Base-by-base conservation (phyloP, 2,797 vertebrate species). In the Lateolabrax maculatus region DNA sequence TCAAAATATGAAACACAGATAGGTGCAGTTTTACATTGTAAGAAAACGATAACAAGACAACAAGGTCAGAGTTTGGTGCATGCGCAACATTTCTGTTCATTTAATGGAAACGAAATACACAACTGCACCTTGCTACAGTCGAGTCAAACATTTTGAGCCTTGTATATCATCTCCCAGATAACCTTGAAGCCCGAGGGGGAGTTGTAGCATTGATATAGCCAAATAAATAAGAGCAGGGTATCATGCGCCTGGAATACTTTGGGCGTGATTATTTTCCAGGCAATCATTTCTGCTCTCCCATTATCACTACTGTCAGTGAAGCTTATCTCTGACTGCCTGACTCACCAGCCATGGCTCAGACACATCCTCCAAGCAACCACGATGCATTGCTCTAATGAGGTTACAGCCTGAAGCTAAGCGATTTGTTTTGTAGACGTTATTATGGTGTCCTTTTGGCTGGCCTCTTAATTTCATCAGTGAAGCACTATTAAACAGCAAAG, bases 381-480 rank as follows among this genome's bases (percentile, higher is more conserved):
- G 4, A 68, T 41, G 80, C 90, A 89, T 94, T 90, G 89, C 84
- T 87, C 71, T 92, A 93, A 93, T 88, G 90, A 93, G 87, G 80
- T 82, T 85, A 83, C 48, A 82, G 89, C 90, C 84, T 70, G 67
- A 70, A 86, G 92, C 84, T 77, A 70, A 84, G 69, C 49, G 69
- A 85, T 89, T 89, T 89, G 85, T 91, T 93, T 88, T 77, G 72
- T 63, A 87, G 82, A 84, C 48, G 71, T 83, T 86, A 73, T 90
- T 90, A 84, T 71, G 74, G 80, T 89, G 93, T 88, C 91, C 90
- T 93, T 92, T 94, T 90, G 84, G 75, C 83, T 52, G 34, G 80
- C 82, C 87, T 80, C 87, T 87, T 93, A 91, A 95, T 93, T 90
- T 91, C 73, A 94, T 95, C 92, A 94, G 92, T 94, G 89, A 94